Percentiles rank a stretch among this genome's conserved stretches.
These are phyloP conservation scores for Conops quadrifasciatus DNA, from an alignment of 2,888 invertebrate genomes.

Conservation along the genomic window DNA sequence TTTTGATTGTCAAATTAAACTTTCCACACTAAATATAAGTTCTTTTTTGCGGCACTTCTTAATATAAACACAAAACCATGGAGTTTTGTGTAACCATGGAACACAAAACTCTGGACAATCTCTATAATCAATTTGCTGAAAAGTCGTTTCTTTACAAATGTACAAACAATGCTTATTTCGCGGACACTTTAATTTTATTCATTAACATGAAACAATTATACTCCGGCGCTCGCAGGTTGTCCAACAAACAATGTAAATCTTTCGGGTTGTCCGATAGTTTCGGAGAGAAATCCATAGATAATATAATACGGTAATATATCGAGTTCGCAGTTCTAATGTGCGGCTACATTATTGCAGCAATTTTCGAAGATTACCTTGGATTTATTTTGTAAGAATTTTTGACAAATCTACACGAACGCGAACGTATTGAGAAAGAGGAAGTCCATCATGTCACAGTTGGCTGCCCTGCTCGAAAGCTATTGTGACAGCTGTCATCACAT, in stretches of 20 bases:
- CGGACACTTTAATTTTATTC: conserved; percentile 36
- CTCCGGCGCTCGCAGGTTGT: neutral
- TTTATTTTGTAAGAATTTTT: conserved; percentile 63
- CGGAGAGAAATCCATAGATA: too few species aligned
- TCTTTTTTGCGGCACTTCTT: conserved; percentile 20
- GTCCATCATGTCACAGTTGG: conserved; percentile 56
- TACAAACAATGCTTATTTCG: too few species aligned
- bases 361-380: conserved; percentile 64
- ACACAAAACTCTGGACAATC: too few species aligned
- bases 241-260: neutral
- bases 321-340: conserved; percentile 35
- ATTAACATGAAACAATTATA: conserved; percentile 20
- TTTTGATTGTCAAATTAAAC: too few species aligned
- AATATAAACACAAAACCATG: neutral
- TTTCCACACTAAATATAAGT: conserved; percentile 24
- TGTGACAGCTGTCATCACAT: conserved; percentile 42
- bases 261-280: too few species aligned
- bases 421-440: conserved; percentile 66
- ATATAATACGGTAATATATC: too few species aligned
- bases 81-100: too few species aligned
- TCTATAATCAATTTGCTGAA: too few species aligned
- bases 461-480: conserved; percentile 47
- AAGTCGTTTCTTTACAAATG: too few species aligned
- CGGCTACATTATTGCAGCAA: conserved; percentile 20
- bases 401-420: conserved; percentile 64